Base-by-base conservation (phyloP, 2,113 vertebrate genomes). In the Paralichthys olivaceus region DNA sequence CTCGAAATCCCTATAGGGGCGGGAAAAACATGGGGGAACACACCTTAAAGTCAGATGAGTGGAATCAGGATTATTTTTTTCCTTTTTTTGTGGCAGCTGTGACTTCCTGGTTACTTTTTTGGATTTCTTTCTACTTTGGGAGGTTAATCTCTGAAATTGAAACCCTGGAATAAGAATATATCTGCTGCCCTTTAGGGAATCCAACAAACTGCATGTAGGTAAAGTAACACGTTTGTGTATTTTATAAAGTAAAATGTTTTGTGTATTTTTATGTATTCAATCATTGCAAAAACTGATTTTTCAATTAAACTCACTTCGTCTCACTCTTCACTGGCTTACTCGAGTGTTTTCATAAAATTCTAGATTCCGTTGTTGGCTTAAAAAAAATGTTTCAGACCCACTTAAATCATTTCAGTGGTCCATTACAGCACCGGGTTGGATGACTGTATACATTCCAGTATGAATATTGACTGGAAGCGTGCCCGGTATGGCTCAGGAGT, bases 41-140 rank as follows among this genome's bases (percentile, higher is more conserved):
- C 72, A 81, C 73, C 47, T 64, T 82, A 77, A 87, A 70, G 26
- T 68, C 51, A 84, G 72, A 81, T 81, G 75, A 77, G 47, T 67
- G 76, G 66, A 63, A 73, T 65, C 29, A 73, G 37, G 61, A 85
- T 80, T 57, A 87, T 84, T 58, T 25, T 68, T 45, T 69, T 29
- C 13, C 22, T 45, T 19, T 58, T 54, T 71, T 62, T 62, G 59
- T 77, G 20, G 0, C 81, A 86, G 47, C 60, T 76, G 69, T 75
- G 77, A 81, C 75, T 83, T 77, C 58, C 57, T 28, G 67, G 59
- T 68, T 70, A 75, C 67, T 71, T 85, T 69, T 20, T 60, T 66
- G 5, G 25, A 53, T 56, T 51, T 34, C 4, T 25, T 22, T 26
- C 47, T 15, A 28, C 62, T 60, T 22, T 26, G n/a, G 40, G 5